Percentiles rank a stretch among this genome's conserved stretches.
Conservation (phyloP, 2,888 invertebrate species). For the Lasiommata megera region DNA sequence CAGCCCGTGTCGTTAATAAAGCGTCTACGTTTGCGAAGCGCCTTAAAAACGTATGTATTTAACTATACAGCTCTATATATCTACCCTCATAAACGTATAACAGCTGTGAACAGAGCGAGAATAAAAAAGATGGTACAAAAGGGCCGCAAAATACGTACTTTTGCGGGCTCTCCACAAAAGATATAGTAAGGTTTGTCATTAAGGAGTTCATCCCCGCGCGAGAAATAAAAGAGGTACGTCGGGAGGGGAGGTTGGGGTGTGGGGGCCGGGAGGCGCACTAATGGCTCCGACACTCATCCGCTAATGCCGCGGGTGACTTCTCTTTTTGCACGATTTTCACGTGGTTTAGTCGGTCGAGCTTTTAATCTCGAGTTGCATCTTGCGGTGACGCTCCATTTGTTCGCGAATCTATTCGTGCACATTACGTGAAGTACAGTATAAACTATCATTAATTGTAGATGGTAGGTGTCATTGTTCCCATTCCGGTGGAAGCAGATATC, state of each 20-base stretch:
- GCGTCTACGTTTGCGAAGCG: too few relatives aligned
- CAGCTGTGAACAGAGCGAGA: conserved; percentile 56
- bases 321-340: conserved; percentile 81
- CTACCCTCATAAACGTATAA: conserved; percentile 23
- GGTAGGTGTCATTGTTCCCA: neutral
- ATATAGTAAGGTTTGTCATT: conserved; percentile 82
- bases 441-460: conserved; percentile 2
- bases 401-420: conserved; percentile 34
- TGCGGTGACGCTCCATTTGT: conserved; percentile 68
- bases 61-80: neutral
- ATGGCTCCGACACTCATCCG: conserved; percentile 81
- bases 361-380: conserved; percentile 78
- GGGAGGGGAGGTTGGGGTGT: conserved; percentile 46
- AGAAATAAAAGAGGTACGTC: conserved; percentile 79
- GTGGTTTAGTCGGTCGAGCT: conserved; percentile 78
- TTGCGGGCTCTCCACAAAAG: conserved; percentile 80
- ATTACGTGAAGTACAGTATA: conserved; percentile 8
- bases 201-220: conserved; percentile 82
- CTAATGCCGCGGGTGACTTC: conserved; percentile 81
- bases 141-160: conserved; percentile 81
- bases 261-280: conserved; percentile 60
- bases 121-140: conserved; percentile 78
- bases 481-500: neutral
- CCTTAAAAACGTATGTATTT: neutral
- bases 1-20: too few relatives aligned